These are phyloP conservation scores for Pantherophis vulpinus DNA, from an alignment of 2,797 vertebrate genomes.

Conservation along the genomic window DNA sequence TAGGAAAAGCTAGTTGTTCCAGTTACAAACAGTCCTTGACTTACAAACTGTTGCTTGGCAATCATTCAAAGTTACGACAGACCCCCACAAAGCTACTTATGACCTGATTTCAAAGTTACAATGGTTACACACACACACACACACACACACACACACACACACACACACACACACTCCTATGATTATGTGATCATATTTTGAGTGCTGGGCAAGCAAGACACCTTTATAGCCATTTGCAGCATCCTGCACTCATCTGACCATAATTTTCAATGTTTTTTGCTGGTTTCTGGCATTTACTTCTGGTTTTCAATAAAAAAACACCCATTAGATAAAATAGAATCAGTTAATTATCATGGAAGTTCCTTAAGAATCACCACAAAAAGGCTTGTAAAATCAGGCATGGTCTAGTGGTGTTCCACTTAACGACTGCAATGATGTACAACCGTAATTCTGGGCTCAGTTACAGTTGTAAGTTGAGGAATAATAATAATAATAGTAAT, in stretches of 20 bases:
- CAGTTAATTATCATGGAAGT: not conserved
- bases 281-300: not conserved
- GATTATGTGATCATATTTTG: not conserved
- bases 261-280: not conserved
- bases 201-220: not conserved
- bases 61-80: not conserved
- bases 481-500: too few species aligned
- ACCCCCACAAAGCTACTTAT: not conserved
- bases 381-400: not conserved
- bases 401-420: not conserved
- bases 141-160: not conserved
- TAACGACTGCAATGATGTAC: not conserved
- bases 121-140: not conserved
- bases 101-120: not conserved
- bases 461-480: not conserved
- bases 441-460: not conserved
- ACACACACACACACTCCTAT: too few species aligned
- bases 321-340: not conserved
- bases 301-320: not conserved
- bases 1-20: not conserved
- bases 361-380: not conserved
- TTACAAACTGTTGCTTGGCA: not conserved
- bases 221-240: not conserved
- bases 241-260: not conserved
- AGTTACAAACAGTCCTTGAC: not conserved